Base-by-base conservation (phyloP, 2,888 invertebrate species). In the Tenodera sinensis region DNA sequence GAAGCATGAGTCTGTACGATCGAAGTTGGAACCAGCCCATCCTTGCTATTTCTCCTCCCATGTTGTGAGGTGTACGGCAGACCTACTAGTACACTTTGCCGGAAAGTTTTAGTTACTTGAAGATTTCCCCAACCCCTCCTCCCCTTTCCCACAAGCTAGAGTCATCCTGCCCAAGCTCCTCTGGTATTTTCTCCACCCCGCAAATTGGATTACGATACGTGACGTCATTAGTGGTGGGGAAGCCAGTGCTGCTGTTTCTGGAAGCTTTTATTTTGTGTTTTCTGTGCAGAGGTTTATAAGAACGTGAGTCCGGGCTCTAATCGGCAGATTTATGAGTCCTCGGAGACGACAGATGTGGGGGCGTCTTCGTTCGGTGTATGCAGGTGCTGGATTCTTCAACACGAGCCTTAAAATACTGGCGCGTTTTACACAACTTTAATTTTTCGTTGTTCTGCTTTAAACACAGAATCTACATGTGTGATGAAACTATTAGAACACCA, bases 191-290 rank as follows among this genome's bases (percentile, higher is more conserved):
- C 87, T 87, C 87, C 87, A 87, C 87, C 89, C 91, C 91, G 91
- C 92, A 93, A 93, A 93, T 93, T 93, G 93, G 93, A 93, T 93
- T 93, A 93, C 92, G 92, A 93, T 90, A 90, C 90, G 90, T 90
- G 90, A 90, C 90, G 88, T 90, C 90, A 90, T 90, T 90, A 90
- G 89, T 85, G 89, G 87, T 83, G 87, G 54, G 54, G 54, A 71
- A 71, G 54, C 54, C 54, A 71, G 54, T 71, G 54, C 54, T 71
- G 54, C 54, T 71, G 54, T 71, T 71, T 71, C 54, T 20, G 54
- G 88, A 84, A 88, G 89, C 89, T 89, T 89, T 89, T 89, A 89
- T 89, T 89, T 89, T 89, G 88, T 89, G 89, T 89, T 89, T 89
- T 89, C 89, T 88, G 89, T 89, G 88, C 89, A 89, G 89, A 89